Conservation (phyloP, 1,140 invertebrate species). For the Hermetia illucens region DNA sequence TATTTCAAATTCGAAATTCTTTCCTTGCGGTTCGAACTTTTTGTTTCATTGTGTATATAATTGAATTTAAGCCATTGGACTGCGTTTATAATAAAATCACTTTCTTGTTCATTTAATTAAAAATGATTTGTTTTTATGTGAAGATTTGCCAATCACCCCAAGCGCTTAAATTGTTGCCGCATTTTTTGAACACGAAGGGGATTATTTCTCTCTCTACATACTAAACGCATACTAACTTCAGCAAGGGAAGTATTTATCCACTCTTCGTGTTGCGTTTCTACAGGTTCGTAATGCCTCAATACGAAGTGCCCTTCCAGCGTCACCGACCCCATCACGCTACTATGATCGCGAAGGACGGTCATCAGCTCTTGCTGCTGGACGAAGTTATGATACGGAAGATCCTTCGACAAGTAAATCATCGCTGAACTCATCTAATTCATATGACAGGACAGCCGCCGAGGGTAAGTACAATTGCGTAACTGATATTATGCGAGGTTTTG, state of each 20-base stretch:
- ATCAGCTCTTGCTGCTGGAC: constrained; percentile 7
- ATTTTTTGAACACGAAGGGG: too few relatives aligned
- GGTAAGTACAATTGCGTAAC: constrained; percentile 12
- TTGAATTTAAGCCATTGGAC: not conserved
- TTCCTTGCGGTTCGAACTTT: not conserved
- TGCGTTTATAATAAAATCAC: not conserved
- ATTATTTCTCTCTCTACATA: too few relatives aligned
- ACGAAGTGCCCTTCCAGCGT: constrained; percentile 19
- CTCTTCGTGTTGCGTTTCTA: too few relatives aligned
- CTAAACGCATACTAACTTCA: too few relatives aligned
- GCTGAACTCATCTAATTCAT: not conserved
- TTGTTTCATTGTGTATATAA: not conserved
- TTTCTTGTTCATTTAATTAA: not conserved
- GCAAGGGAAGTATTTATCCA: too few relatives aligned
- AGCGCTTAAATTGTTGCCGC: too few relatives aligned
- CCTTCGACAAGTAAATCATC: constrained; percentile 1
- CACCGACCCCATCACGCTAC: constrained; percentile 24
- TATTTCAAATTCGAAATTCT: too few relatives aligned
- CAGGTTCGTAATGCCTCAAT: constrained; percentile 17
- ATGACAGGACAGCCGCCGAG: not conserved
- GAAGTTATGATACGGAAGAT: constrained; percentile 3
- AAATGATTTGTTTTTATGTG: not conserved
- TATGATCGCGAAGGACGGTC: constrained; percentile 19
- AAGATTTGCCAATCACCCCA: too few relatives aligned
- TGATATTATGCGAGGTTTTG: too few relatives aligned